Evolutionary conservation across 2,113 vertebrate genomes (phyloP), one percentile per base, ranked within the genome.

Genomic region (Leptobrachium ailaonicum): DNA sequence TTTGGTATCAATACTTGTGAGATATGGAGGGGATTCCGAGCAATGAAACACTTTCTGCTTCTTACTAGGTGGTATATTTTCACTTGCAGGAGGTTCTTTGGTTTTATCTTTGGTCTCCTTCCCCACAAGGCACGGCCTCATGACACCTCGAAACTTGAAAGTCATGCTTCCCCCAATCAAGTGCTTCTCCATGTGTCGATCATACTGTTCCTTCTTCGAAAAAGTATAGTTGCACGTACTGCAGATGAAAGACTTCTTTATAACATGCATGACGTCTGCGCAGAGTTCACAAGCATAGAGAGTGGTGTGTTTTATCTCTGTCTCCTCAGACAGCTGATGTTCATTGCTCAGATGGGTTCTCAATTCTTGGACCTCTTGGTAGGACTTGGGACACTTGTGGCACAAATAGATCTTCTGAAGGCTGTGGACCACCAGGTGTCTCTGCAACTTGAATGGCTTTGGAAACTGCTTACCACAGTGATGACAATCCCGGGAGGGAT

Each of bases 191-290:
- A 98, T 97, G 89, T 99, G 98, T 54, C 98, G 92, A 85, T 99
- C 97, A 0, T 97, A 98, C 83, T 99, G 98, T 81, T 98, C 98
- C 71, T 98, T 98, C 85, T 98, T 98, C 41, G 96, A 96, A 84
- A 99, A 99, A 12, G 97, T 99, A 82, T 99, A 99, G 87, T 99
- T 99, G 86, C 98, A 99, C 83, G 96, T 94, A 91, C 97, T 99
- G 88, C 98, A 99, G 86, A 95, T 96, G 83, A 99, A 98, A n/a
- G 97, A 97, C 71, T 98, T 95, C 87, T 95, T 95, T 86, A 98
- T 98, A 66, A 97, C 94, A 0, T 96, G 96, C 95, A 97, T 97
- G 85, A 99, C 98, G 1, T 97, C 93, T 0, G 98, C 98, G 0
- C 98, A 99, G 13, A 98, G 96, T 89, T 98, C 97, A 2, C 97